Conservation (phyloP, 2,888 invertebrate species). For the Conops quadrifasciatus region DNA sequence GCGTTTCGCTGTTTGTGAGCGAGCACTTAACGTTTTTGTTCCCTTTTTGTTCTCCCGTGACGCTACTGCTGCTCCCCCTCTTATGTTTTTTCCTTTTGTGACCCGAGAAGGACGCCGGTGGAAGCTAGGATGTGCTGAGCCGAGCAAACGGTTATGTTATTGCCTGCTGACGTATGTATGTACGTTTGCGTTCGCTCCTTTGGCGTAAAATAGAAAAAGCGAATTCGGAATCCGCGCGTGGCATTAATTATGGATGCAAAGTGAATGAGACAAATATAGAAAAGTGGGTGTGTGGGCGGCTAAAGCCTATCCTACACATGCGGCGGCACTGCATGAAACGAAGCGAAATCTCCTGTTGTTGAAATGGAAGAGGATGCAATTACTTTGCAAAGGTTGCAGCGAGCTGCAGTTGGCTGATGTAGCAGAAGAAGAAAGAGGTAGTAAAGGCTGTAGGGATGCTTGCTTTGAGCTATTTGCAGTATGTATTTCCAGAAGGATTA, state of each 20-base stretch:
- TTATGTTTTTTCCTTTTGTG: neutral
- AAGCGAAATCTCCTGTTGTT: neutral
- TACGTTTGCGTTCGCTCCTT: conserved; percentile 18
- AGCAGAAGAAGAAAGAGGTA: neutral
- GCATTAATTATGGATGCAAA: conserved; percentile 47
- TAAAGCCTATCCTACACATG: neutral
- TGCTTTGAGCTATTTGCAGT: neutral
- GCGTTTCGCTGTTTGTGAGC: neutral
- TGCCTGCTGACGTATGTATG: conserved; percentile 16
- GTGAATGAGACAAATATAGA: conserved; percentile 12
- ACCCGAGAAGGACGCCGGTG: neutral
- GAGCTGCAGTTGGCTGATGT: neutral
- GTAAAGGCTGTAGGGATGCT: neutral
- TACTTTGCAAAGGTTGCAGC: neutral
- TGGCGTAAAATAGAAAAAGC: conserved; percentile 17
- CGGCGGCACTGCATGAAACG: neutral
- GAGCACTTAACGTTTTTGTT: conserved; percentile 21
- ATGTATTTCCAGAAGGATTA: neutral
- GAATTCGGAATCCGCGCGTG: conserved; percentile 16
- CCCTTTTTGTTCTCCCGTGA: neutral
- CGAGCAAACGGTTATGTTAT: conserved; percentile 10
- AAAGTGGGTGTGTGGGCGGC: neutral
- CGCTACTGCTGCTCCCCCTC: neutral
- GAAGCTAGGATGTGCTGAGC: conserved; percentile 14
- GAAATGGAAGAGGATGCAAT: conserved; percentile 12